phyloP scores from a whole-genome alignment of 2,797 vertebrate species.

The Melanotaenia trifasciata region DNA sequence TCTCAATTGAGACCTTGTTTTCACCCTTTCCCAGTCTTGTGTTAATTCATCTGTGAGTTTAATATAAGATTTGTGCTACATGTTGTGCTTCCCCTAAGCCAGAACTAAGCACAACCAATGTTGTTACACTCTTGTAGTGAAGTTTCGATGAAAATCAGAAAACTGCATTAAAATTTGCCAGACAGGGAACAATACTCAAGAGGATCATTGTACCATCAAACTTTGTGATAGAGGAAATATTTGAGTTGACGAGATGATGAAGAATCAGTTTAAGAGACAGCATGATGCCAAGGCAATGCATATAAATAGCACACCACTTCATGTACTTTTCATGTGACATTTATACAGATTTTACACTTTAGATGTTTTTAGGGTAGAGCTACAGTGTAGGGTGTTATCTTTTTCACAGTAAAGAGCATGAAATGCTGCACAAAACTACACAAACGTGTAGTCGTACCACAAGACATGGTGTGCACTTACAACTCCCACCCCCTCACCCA shows the following conservation, averaged over 20 bases:
- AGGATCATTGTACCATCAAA: slow-evolving; percentile 5
- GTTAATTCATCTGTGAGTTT: slow-evolving; percentile 63
- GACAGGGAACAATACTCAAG: slow-evolving; percentile 6
- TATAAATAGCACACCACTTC: too few relatives aligned
- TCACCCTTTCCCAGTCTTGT: slow-evolving; percentile 33
- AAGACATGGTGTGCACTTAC: too few relatives aligned
- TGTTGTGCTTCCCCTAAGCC: slow-evolving; percentile 31
- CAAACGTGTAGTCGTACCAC: too few relatives aligned
- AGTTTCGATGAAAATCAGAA: slow-evolving; percentile 45
- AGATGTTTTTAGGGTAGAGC: too few relatives aligned
- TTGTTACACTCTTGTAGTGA: slow-evolving; percentile 29
- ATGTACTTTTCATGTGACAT: too few relatives aligned
- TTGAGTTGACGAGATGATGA: slow-evolving; percentile 4
- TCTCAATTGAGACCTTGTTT: slow-evolving; percentile 53
- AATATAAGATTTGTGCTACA: slow-evolving; percentile 51
- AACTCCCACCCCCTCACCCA: too few relatives aligned
- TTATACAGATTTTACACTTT: too few relatives aligned
- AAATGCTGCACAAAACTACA: too few relatives aligned
- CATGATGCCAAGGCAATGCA: too few relatives aligned
- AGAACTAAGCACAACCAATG: slow-evolving; percentile 25
- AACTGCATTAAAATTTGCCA: slow-evolving; percentile 22
- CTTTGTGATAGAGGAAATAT: slow-evolving; percentile 6
- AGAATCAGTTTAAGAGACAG: neutral
- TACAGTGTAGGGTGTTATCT: too few relatives aligned
- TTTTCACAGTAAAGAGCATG: too few relatives aligned